These are phyloP conservation scores for Halocynthia aurantium DNA, from an alignment of 23 tunicate species.

Conservation along the genomic window DNA sequence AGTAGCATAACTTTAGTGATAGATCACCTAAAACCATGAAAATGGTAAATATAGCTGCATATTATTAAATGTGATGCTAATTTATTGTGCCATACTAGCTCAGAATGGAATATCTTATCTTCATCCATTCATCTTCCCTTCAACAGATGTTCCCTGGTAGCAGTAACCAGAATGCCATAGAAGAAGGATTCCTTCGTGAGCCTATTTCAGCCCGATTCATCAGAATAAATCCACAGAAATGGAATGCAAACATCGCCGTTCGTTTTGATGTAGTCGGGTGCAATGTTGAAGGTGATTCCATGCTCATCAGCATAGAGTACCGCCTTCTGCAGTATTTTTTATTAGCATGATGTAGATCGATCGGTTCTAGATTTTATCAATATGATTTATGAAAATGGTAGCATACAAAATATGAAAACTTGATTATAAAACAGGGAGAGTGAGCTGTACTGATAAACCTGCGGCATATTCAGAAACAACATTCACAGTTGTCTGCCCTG, in stretches of 20 bases:
- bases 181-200: conserved; percentile 75
- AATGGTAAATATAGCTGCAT: too few relatives aligned
- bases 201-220: conserved; percentile 66
- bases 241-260: conserved; percentile 74
- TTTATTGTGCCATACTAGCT: neutral
- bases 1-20: neutral
- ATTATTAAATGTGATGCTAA: too few relatives aligned
- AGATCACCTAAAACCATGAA: neutral
- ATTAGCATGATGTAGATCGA: too few relatives aligned
- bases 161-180: conserved; percentile 36
- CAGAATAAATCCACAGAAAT: conserved; percentile 55
- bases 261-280: conserved; percentile 83
- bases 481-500: conserved; percentile 59
- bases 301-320: too few relatives aligned
- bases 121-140: neutral
- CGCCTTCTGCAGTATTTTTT: too few relatives aligned
- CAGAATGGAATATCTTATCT: neutral
- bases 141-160: conserved; percentile 62
- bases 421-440: neutral
- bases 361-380: too few relatives aligned
- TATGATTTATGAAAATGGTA: too few relatives aligned
- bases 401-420: too few relatives aligned
- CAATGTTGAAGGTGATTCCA: conserved; percentile 35
- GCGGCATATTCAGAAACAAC: conserved; percentile 10
- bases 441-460: conserved; percentile 52